Evolutionary conservation across 2,888 invertebrate genomes (phyloP).

Genomic region (Ernsta delagoae): DNA sequence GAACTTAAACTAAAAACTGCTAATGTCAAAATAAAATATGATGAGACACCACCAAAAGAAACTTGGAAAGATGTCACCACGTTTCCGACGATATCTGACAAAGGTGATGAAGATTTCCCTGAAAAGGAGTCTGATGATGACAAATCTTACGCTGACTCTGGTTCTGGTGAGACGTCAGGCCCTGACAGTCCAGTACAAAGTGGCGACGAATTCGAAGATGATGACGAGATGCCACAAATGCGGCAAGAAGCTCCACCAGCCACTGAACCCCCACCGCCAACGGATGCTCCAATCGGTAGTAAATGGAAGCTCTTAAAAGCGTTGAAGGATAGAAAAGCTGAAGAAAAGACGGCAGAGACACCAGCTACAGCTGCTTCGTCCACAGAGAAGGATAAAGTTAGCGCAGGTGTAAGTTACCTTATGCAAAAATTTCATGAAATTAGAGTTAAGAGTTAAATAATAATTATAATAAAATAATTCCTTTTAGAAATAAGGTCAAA

Average conservation of each 20-base stretch:
- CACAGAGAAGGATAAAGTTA: constrained; percentile 87
- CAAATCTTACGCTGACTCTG: constrained; percentile 85
- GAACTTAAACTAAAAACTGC: constrained; percentile 90
- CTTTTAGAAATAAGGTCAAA: constrained; percentile 12
- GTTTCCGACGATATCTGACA: constrained; percentile 79
- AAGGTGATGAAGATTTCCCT: constrained; percentile 58
- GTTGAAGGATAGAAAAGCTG: constrained; percentile 94
- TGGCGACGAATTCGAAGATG: constrained; percentile 89
- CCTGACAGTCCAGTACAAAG: constrained; percentile 93
- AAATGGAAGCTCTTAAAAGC: constrained; percentile 97
- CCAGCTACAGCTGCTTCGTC: constrained; percentile 86
- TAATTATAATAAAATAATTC: constrained; percentile 2
- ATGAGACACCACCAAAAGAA: constrained; percentile 67
- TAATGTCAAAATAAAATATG: constrained; percentile 70
- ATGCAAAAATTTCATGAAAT: constrained; percentile 88
- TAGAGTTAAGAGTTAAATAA: constrained; percentile 85
- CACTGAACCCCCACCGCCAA: constrained; percentile 69
- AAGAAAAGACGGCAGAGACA: constrained; percentile 91
- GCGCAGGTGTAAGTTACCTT: constrained; percentile 88
- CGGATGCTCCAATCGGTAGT: constrained; percentile 88
- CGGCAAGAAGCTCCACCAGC: constrained; percentile 59
- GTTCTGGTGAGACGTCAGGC: constrained; percentile 94
- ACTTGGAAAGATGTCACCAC: constrained; percentile 78
- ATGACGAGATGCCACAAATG: constrained; percentile 84
- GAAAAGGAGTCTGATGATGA: constrained; percentile 70